Evolutionary conservation across 2,113 vertebrate species (phyloP).

Genomic region (Poeciliopsis turrubarensis): DNA sequence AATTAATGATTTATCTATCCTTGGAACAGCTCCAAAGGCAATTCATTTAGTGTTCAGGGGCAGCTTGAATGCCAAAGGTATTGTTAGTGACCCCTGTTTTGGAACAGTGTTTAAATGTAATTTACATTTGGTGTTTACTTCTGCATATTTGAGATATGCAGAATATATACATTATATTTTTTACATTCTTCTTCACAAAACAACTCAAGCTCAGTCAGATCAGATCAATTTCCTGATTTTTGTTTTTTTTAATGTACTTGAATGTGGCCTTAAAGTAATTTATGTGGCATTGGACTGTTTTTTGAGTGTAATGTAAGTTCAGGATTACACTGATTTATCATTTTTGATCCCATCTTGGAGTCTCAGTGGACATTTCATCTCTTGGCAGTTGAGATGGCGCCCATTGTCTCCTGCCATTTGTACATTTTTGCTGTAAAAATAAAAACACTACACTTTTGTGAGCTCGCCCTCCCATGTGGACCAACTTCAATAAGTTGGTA

Average conservation of each 20-base stretch:
- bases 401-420: constrained; percentile 79
- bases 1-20: no score
- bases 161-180: no score
- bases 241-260: constrained; percentile 84
- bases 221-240: constrained; percentile 51
- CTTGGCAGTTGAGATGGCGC: constrained; percentile 80
- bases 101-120: no score
- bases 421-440: constrained; percentile 45
- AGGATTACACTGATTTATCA: constrained; percentile 76
- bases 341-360: constrained; percentile 65
- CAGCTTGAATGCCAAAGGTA: no score
- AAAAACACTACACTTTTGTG: constrained; percentile 82
- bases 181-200: no score
- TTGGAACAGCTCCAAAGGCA: no score
- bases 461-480: constrained; percentile 82
- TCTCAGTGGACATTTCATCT: constrained; percentile 85
- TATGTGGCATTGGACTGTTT: constrained; percentile 69
- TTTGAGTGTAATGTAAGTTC: constrained; percentile 78
- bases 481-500: constrained; percentile 89
- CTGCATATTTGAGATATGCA: no score
- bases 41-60: no score
- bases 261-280: constrained; percentile 77
- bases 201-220: no score
- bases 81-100: no score
- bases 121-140: no score